Conservation (phyloP, 2,888 invertebrate genomes). For the Cosmopolites sordidus region DNA sequence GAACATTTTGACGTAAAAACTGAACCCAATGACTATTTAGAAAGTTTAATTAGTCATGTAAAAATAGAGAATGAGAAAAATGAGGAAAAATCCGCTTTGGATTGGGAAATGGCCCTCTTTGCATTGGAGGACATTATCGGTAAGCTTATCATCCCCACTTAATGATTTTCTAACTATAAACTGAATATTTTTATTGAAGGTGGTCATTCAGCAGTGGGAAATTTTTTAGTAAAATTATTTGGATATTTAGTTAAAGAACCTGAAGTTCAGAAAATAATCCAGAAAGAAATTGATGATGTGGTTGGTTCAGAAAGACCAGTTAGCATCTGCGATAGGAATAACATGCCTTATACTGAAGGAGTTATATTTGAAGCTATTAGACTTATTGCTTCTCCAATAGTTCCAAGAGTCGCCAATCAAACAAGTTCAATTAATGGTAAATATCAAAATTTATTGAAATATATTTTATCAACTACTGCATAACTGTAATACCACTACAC, state of each 20-base stretch:
- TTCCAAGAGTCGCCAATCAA: constrained; percentile 62
- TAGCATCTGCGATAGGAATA: constrained; percentile 47
- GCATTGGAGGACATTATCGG: constrained; percentile 48
- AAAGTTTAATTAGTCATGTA: constrained; percentile 55
- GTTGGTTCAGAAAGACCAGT: constrained; percentile 37
- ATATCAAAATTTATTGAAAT: constrained; percentile 17
- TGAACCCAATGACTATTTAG: constrained; percentile 54
- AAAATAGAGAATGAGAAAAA: constrained; percentile 43
- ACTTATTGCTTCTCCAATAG: constrained; percentile 62
- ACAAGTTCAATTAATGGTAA: constrained; percentile 60
- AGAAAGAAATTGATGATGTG: constrained; percentile 52
- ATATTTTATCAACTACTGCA: no score
- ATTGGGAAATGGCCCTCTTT: constrained; percentile 54
- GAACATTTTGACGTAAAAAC: constrained; percentile 35
- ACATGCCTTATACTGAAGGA: constrained; percentile 59
- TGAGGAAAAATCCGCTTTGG: constrained; percentile 37
- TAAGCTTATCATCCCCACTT: no score
- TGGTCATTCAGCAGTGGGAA: constrained; percentile 63
- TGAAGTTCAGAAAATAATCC: constrained; percentile 53
- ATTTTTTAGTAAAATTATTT: constrained; percentile 58
- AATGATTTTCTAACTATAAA: no score
- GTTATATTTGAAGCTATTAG: constrained; percentile 60
- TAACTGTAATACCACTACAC: no score
- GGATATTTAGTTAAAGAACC: constrained; percentile 54
- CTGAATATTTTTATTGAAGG: constrained; percentile 37